Evolutionary conservation across 2,888 invertebrate species (phyloP).

Genomic region (Volucella zonaria): DNA sequence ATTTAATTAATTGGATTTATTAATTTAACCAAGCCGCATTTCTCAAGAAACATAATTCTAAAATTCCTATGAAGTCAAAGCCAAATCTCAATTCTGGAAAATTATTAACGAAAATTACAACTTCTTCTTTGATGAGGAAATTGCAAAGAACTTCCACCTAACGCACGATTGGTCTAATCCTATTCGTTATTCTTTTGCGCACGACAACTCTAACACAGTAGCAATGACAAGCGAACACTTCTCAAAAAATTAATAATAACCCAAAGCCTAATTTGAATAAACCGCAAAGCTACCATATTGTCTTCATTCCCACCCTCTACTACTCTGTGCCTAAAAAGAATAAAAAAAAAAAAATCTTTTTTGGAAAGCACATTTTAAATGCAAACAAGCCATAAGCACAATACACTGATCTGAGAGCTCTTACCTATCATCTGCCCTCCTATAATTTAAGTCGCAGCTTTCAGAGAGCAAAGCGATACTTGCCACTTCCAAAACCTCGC

Average conservation of each 20-base stretch:
- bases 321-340: conserved; percentile 39
- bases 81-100: too few relatives aligned
- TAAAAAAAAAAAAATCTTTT: conserved; percentile 48
- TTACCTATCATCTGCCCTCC: not conserved
- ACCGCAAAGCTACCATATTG: conserved; percentile 49
- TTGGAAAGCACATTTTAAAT: conserved; percentile 58
- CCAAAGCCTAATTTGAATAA: conserved; percentile 60
- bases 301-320: conserved; percentile 42
- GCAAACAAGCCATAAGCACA: conserved; percentile 36
- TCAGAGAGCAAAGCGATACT: conserved; percentile 41
- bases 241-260: conserved; percentile 52
- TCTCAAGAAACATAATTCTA: too few relatives aligned
- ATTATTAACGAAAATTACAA: too few relatives aligned
- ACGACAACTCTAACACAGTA: conserved; percentile 29
- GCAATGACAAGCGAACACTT: conserved; percentile 40
- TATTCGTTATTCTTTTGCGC: conserved; percentile 51
- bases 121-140: too few relatives aligned
- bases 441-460: conserved; percentile 3
- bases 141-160: conserved; percentile 11
- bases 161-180: conserved; percentile 61
- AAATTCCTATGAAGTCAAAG: too few relatives aligned
- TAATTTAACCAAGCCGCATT: too few relatives aligned
- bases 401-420: conserved; percentile 23
- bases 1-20: too few relatives aligned
- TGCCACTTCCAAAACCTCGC: conserved; percentile 39